Base-by-base conservation (phyloP, 1,140 invertebrate species). In the Holcopasites calliopsidis region DNA sequence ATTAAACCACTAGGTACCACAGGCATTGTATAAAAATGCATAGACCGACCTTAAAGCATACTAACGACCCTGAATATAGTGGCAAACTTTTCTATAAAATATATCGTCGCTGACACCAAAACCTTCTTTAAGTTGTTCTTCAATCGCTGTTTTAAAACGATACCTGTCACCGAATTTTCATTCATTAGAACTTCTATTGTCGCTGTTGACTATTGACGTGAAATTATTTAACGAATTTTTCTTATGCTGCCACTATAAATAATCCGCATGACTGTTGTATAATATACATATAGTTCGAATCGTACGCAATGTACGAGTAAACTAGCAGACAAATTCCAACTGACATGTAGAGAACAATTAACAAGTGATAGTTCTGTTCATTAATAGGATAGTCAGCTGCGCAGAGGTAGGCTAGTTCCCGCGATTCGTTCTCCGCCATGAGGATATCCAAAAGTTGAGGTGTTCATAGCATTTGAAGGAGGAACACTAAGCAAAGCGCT, bases 31-130 rank as follows among this genome's bases (percentile, higher is more conserved):
- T 4, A 31, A 18, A 6, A 47, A n/a, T 47, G 16, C 4, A 18
- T 35, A 66, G 50, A 66, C 62, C 21, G 6, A 68, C 65, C 1
- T n/a, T 28, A 55, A 35, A n/a, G 65, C 47, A 4, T 16, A n/a
- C 33, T 68, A 5, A 18, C 55, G 50, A 0, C 23, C 33, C 2
- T 68, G 7, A 11, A 54, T 54, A 1, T 47, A 52, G 0, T 4
- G 21, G 16, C 33, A 2, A 6, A 68, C 13, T 10, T 5, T 55
- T 13, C 31, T 40, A 31, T 55, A 23, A 1, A 10, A 10, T 0
- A 18, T n/a, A 1, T 11, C 2, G 11, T 38, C 1, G 2, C 13
- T 35, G 13, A n/a, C n/a, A n/a, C 0, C 0, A 18, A 4, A 10
- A 3, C 6, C 26, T 6, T 31, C 8, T 8, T 23, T 0, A 2